phyloP scores from a whole-genome alignment of 2,888 invertebrate species.

The Dione vanillae region DNA sequence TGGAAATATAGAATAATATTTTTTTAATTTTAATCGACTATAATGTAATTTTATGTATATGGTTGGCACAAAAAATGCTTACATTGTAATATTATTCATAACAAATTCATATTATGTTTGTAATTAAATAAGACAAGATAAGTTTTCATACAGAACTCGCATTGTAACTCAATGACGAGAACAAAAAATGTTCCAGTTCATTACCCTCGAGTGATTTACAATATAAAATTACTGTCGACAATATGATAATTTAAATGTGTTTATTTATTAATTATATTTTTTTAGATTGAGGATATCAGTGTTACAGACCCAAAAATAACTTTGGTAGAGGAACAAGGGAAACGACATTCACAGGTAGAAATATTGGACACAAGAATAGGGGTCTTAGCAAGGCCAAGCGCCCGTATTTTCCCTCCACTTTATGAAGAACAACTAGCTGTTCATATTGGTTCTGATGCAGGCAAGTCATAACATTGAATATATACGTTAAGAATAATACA shows the following conservation, averaged over 20 bases:
- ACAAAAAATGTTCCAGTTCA: constrained; percentile 38
- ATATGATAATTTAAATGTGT: constrained; percentile 6
- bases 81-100: constrained; percentile 29
- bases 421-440: constrained; percentile 92
- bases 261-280: constrained; percentile 39
- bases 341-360: constrained; percentile 89
- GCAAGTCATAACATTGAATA: constrained; percentile 44
- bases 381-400: constrained; percentile 89
- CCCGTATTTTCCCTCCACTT: constrained; percentile 91
- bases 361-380: constrained; percentile 89
- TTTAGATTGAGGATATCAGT: constrained; percentile 86
- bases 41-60: background rate
- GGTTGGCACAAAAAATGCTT: constrained; percentile 10
- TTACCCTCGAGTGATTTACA: constrained; percentile 39
- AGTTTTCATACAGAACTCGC: constrained; percentile 27
- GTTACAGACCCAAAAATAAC: constrained; percentile 87
- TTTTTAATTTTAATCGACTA: background rate
- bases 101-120: constrained; percentile 23
- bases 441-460: constrained; percentile 84
- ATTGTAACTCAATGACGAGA: constrained; percentile 35
- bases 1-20: background rate
- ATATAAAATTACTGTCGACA: constrained; percentile 28
- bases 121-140: constrained; percentile 34
- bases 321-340: constrained; percentile 88
- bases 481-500: background rate